Evolutionary conservation across 2,888 invertebrate genomes (phyloP), one percentile per base, ranked within the genome.

Genomic region (Pachycephus smyrnensis): DNA sequence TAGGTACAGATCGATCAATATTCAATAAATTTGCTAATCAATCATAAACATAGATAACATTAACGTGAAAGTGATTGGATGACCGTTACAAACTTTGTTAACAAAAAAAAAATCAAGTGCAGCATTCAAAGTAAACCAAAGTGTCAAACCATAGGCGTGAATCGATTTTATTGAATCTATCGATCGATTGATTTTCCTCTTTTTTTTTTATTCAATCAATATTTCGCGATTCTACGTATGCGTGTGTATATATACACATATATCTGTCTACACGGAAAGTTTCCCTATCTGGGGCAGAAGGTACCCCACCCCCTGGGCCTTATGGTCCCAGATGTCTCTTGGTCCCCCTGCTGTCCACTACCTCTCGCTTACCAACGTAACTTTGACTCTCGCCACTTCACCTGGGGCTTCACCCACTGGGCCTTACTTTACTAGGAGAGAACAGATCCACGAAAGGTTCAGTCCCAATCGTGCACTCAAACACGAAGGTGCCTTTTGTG

Each of bases 391-490:
- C 81, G 81, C 82, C 81, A 73, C 71, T 71, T 71, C 71, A 71
- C 71, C 71, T 9, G 71, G 71, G 71, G 12, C 33, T 71, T 33
- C 71, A 31, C 71, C 12, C 12, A 23, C 55, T 55, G 55, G 55
- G 55, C 55, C 55, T 55, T 55, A 55, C 32, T 78, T 78, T 76
- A 78, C 78, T 73, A 89, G 88, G 88, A 87, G 86, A 87, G 86
- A 88, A 89, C 88, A 84, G 84, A 87, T 86, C 86, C 86, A 86
- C 85, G 82, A 83, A 87, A 86, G 90, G 89, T 89, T 89, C 90
- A 90, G 90, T 90, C 84, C 85, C 87, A 88, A 86, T 87, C 89
- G 90, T 86, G 89, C 90, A 83, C 87, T 89, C 88, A 84, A 82
- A 87, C 88, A 86, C 86, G 86, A 87, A 89, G 87, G 87, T 88